A percentile compares a stretch with the other conserved stretches of the same genome.
phyloP scores from a whole-genome alignment of 2,797 vertebrate species.

The Salmo trutta region DNA sequence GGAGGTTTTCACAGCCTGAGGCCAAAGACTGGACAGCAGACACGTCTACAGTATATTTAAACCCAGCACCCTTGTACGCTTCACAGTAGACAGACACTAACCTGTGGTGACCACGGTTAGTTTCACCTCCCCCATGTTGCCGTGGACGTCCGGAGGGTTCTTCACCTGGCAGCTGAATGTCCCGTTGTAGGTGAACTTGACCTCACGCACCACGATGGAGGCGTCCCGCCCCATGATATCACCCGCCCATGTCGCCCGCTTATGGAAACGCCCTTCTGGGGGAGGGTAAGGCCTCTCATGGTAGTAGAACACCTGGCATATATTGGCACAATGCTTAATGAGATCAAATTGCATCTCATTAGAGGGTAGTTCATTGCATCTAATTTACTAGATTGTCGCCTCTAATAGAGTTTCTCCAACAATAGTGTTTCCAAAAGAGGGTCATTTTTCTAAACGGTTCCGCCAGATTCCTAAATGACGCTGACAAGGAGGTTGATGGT shows the following conservation, averaged over 20 bases:
- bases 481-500: background rate
- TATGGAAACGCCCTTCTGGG: conserved; percentile 76
- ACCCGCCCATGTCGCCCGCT: conserved; percentile 82
- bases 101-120: background rate
- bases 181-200: conserved; percentile 87
- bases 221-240: conserved; percentile 80
- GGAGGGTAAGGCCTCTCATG: conserved; percentile 74
- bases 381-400: no score
- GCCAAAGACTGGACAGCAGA: background rate
- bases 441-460: background rate
- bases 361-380: background rate
- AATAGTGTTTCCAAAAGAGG: background rate
- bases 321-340: background rate
- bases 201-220: conserved; percentile 82
- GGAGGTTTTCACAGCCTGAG: conserved; percentile 35
- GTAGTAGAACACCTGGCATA: conserved; percentile 86
- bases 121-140: conserved; percentile 2
- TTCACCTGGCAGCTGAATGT: conserved; percentile 91
- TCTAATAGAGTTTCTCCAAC: no score
- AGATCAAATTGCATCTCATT: background rate
- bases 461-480: background rate
- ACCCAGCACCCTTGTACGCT: background rate
- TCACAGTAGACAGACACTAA: background rate
- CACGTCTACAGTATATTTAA: background rate
- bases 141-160: conserved; percentile 66